These are phyloP conservation scores for Zygothrica quintamaculata DNA, from an alignment of 2,888 invertebrate genomes.

Conservation along the genomic window DNA sequence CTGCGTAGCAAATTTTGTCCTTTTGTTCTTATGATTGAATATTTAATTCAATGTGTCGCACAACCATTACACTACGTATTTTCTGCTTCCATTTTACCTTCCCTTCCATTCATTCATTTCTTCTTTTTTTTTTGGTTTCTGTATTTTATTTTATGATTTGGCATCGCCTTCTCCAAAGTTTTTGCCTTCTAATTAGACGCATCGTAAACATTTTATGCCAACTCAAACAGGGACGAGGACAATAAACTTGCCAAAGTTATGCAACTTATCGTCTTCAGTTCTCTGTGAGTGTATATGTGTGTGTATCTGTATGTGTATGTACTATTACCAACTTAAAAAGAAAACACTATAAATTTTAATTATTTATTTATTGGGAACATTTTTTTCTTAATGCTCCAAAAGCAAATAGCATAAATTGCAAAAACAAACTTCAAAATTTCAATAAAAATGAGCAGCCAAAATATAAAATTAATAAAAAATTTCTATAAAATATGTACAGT, in stretches of 20 bases:
- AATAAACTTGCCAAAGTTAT: constrained; percentile 10
- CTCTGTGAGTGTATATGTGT: too few relatives aligned
- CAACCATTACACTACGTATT: constrained; percentile 50
- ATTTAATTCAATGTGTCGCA: constrained; percentile 76
- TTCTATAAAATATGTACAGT: constrained; percentile 11
- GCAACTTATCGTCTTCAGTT: too few relatives aligned
- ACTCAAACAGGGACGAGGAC: not conserved
- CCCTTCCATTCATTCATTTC: too few relatives aligned
- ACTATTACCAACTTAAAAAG: not conserved
- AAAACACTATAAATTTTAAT: too few relatives aligned
- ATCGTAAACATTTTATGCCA: constrained; percentile 69
- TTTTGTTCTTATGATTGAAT: constrained; percentile 73
- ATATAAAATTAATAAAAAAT: constrained; percentile 36
- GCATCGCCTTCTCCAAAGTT: constrained; percentile 24
- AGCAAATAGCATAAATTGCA: too few relatives aligned
- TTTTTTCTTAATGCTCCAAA: too few relatives aligned
- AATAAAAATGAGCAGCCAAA: constrained; percentile 4
- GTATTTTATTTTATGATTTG: constrained; percentile 41
- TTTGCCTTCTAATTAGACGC: constrained; percentile 64
- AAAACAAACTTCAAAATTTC: not conserved
- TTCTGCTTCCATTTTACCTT: too few relatives aligned
- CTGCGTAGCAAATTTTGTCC: constrained; percentile 57
- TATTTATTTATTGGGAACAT: not conserved
- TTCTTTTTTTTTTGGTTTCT: not conserved
- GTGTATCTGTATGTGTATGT: too few relatives aligned